Base-by-base conservation (phyloP, 2,797 vertebrate genomes). In the Ctenosaura bakeri region DNA sequence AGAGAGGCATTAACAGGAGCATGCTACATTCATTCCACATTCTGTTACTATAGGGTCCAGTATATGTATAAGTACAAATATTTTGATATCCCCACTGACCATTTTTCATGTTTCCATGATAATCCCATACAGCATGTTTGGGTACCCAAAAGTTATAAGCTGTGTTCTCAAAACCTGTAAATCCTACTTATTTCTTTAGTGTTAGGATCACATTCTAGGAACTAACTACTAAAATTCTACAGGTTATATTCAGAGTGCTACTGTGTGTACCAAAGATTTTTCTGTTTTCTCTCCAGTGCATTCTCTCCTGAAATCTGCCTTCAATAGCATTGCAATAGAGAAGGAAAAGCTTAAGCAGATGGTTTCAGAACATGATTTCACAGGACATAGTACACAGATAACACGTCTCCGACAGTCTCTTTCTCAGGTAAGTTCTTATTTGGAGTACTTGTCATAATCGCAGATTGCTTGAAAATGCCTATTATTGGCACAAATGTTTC, bases 321-420 rank as follows among this genome's bases (percentile, higher is more conserved):
- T 99, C 97, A 99, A 99, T 96, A 99, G 99, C 78, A 98, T 99
- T 96, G 99, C 99, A 92, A 99, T 99, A 95, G 99, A 99, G 96
- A 99, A 99, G 95, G 99, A 99, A 95, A 99, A 99, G 96, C 99
- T 99, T 93, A 99, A 99, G 95, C 98, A 99, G 97, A 97, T 99
- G 95, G 97, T 99, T 95, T 98, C 98, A 6, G 99, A 99, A 92
- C 98, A 99, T 96, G 99, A 99, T 92, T 98, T 98, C 94, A 94
- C 98, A 12, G 98, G 98, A 96, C 98, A 98, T 93, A 98, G 97
- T 24, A 92, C 97, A 85, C 99, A 99, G 97, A 98, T 99, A 96
- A 96, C 97, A 93, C 98, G 98, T 83, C 98, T 99, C 96, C 98
- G 98, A 96, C 99, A 98, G 97, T 99, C 99, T 82, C 98, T 99